Evolutionary conservation across 2,113 vertebrate genomes (phyloP), one percentile per base, ranked within the genome.

Genomic region (Rissa tridactyla): DNA sequence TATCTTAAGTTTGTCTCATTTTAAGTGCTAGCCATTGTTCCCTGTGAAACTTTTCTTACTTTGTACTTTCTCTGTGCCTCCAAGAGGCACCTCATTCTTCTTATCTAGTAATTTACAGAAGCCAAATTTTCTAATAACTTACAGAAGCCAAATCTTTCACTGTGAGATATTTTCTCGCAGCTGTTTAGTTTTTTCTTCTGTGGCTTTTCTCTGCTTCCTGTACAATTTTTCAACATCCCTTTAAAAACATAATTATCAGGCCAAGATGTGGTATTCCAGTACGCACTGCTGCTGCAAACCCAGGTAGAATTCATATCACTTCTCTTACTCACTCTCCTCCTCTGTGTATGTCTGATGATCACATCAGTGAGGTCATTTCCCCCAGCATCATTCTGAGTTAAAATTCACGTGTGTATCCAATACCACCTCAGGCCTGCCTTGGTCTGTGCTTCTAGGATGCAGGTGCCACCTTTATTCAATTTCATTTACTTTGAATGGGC

Each of bases 131-230:
- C 32, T 58, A 72, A 54, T 68, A 68, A 26, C 5, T 76, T 58
- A 3, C 2, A 4, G 42, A 76, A 52, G 13, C 34, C 60, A 64
- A 44, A 46, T 54, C 38, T 82, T 66, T 76, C 6, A 44, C 29
- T 57, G 22, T 78, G 5, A 61, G 29, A 32, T 55, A n/a, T 61
- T 93, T 84, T 83, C 44, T 77, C 89, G 13, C 22, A 64, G 6
- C 3, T 3, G 1, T 80, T 15, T 15, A 30, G 5, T 0, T 8
- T 46, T 46, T 7, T 60, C 29, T 36, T 1, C 26, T 60, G 17
- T 44, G 52, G 6, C 11, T 65, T 55, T 82, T 85, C 44, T 84
- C 25, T 51, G 19, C 9, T 81, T 58, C 13, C 29, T 49, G 26
- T 66, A 57, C 3, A 38, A 13, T 68, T 93, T 90, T 82, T 88